Evolutionary conservation across 2,797 vertebrate species (phyloP), one percentile per base, ranked within the genome.

Genomic region (Fistularia commersonii): DNA sequence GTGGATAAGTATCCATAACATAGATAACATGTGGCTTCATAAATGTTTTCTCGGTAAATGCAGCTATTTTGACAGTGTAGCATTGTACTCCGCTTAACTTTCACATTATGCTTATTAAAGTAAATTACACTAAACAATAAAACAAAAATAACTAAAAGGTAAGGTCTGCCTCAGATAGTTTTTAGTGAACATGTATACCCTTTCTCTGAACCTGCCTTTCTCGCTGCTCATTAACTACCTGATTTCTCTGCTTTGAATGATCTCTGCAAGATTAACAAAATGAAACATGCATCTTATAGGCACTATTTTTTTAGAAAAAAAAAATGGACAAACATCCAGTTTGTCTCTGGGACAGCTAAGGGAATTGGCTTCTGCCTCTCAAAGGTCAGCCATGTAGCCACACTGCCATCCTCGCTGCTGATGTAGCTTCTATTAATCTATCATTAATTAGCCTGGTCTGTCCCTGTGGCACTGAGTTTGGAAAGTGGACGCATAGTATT

Each of bases 361-460:
- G 51, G 46, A 64, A 54, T 53, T 32, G 44, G 41, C 58, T 6
- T 33, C 35, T 1, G 74, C 55, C 58, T 60, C 60, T 59, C 59
- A 78, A 87, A 89, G 84, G 82, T 83, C 81, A 81, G 33, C 43
- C 36, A 23, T 32, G 51, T 13, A 61, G 54, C 52, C 51, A 36
- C 49, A 36, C 45, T 14, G 47, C 48, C 39, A 13, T 48, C 59
- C 15, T 56, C 8, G 47, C 69, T 69, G 66, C 65, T 60, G 68
- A 48, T 54, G 57, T 15, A 41, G 45, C 52, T 63, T 34, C 54
- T 32, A 57, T 76, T 11, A 49, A 65, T 81, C 54, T 58, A 50
- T 79, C 72, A 71, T 72, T 76, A 67, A 82, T 86, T 83, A 75
- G 72, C 53, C 54, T 14, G 3, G 48, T 71, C 47, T 35, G 58